Conservation (phyloP, 2,888 invertebrate species). For the Argyra leucocephala region DNA sequence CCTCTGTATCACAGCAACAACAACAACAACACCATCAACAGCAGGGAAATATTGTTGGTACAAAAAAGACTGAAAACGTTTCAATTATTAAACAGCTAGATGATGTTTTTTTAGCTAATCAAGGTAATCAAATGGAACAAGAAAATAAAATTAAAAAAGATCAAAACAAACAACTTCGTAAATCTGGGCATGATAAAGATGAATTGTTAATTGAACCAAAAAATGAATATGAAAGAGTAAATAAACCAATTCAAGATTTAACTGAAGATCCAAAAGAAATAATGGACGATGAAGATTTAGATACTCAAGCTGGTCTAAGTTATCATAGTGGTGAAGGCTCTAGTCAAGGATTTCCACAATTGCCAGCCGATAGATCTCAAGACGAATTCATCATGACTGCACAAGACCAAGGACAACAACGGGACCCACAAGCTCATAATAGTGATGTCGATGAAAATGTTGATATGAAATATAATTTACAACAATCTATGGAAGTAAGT, state of each 20-base stretch:
- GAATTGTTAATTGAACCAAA: slow-evolving; percentile 54
- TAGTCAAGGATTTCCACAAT: slow-evolving; percentile 71
- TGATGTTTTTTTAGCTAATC: slow-evolving; percentile 28
- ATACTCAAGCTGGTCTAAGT: slow-evolving; percentile 58
- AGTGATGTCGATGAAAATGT: neutral
- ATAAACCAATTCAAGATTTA: slow-evolving; percentile 72
- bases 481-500: slow-evolving; percentile 24
- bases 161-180: slow-evolving; percentile 32
- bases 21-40: no score
- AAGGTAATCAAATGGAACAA: slow-evolving; percentile 27
- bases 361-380: slow-evolving; percentile 77
- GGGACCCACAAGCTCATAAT: slow-evolving; percentile 67
- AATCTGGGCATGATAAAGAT: slow-evolving; percentile 29
- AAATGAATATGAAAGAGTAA: slow-evolving; percentile 63
- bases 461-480: slow-evolving; percentile 26
- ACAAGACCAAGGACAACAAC: slow-evolving; percentile 64
- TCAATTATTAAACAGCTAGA: slow-evolving; percentile 31
- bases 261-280: slow-evolving; percentile 62
- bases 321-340: slow-evolving; percentile 57
- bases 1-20: slow-evolving; percentile 21
- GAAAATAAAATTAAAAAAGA: slow-evolving; percentile 31
- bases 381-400: slow-evolving; percentile 78
- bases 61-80: slow-evolving; percentile 46
- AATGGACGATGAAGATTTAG: slow-evolving; percentile 54
- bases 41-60: slow-evolving; percentile 34